Percentiles rank a stretch among this genome's conserved stretches.
Conservation (phyloP, 2,888 invertebrate species). For the Drosophila eohydei region DNA sequence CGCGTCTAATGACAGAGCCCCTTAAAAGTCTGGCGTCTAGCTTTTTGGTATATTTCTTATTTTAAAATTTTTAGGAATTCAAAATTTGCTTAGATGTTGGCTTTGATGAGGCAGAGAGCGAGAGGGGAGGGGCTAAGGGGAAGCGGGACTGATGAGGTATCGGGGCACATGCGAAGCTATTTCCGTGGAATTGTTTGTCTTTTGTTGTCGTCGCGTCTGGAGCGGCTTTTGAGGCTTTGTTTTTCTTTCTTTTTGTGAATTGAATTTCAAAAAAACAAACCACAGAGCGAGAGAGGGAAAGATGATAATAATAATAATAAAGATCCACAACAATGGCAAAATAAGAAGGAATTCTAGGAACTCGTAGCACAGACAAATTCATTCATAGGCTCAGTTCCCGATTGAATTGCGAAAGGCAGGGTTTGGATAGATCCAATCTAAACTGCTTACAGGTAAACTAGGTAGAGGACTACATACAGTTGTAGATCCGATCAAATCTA, state of each 20-base stretch:
- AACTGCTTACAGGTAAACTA: constrained; percentile 1
- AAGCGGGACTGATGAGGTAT: not conserved
- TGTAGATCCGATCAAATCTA: not conserved
- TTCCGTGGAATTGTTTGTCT: constrained; percentile 73
- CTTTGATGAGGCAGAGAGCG: not conserved
- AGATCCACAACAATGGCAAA: constrained; percentile 46
- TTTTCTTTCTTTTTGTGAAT: constrained; percentile 50
- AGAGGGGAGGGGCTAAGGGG: not conserved
- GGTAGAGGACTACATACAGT: not conserved
- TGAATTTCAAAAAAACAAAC: constrained; percentile 53
- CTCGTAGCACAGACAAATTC: constrained; percentile 48
- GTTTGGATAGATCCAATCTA: constrained; percentile 1
- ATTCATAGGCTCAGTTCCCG: constrained; percentile 60
- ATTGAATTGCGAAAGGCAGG: constrained; percentile 58
- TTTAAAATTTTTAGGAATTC: constrained; percentile 23
- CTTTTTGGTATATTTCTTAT: constrained; percentile 1
- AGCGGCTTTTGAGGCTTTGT: constrained; percentile 46
- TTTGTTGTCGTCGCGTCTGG: constrained; percentile 62
- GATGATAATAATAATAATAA: constrained; percentile 38
- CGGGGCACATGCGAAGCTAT: constrained; percentile 36
- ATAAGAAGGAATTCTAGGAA: constrained; percentile 48
- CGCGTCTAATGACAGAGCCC: constrained; percentile 38
- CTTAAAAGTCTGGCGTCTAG: constrained; percentile 30
- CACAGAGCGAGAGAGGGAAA: not conserved
- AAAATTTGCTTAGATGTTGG: constrained; percentile 26